These are phyloP conservation scores for Labeo calbasu DNA, from an alignment of 2,797 vertebrate species.

Conservation along the genomic window DNA sequence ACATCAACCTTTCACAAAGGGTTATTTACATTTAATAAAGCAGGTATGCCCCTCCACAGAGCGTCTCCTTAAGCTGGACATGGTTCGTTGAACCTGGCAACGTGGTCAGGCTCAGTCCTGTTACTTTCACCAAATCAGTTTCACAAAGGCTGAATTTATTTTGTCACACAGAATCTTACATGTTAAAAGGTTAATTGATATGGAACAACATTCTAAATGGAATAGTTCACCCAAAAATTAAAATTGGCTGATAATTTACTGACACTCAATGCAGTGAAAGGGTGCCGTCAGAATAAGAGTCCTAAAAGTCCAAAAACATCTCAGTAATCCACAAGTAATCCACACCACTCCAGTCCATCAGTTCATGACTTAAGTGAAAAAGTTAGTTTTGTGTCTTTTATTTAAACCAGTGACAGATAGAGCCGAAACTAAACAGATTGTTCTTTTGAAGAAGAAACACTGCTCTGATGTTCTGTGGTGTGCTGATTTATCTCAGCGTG, in stretches of 20 bases:
- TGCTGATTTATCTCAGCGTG: conserved; percentile 20
- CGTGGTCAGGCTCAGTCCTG: conserved; percentile 1
- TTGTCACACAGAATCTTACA: not conserved
- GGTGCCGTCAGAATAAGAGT: no score
- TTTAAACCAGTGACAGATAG: not conserved
- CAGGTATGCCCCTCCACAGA: conserved; percentile 40
- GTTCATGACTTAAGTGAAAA: not conserved
- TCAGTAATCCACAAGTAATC: no score
- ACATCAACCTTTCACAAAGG: conserved; percentile 38
- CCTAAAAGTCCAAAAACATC: no score
- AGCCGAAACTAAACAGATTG: not conserved
- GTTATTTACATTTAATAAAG: conserved; percentile 48
- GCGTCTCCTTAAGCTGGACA: conserved; percentile 14
- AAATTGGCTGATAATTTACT: not conserved
- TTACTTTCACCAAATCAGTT: not conserved
- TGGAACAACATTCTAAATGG: no score
- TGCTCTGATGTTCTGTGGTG: not conserved
- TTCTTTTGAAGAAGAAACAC: conserved; percentile 11
- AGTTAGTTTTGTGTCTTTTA: not conserved
- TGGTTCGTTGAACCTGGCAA: not conserved
- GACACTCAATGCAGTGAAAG: no score
- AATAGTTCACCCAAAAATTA: not conserved
- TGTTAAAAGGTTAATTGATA: no score
- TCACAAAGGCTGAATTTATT: not conserved
- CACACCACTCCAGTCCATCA: no score